A percentile compares a stretch with the other conserved stretches of the same genome.
Evolutionary conservation across 2,888 invertebrate genomes (phyloP).

Genomic region (Rhagonycha fulva): DNA sequence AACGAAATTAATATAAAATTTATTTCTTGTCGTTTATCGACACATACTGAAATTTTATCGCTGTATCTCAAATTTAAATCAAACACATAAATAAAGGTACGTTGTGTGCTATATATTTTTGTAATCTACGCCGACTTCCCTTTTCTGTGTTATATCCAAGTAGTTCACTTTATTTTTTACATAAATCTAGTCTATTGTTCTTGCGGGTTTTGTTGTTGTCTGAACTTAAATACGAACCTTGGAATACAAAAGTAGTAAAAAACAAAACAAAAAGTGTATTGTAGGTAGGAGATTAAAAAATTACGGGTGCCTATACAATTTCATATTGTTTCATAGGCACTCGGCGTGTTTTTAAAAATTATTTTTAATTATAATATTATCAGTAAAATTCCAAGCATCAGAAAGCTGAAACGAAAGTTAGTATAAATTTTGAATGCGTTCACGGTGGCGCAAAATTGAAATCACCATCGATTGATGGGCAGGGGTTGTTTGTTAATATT

Average conservation of each 20-base stretch:
- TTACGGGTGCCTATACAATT: not conserved
- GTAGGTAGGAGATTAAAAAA: not conserved
- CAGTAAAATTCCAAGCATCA: too few relatives aligned
- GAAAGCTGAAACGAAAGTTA: too few relatives aligned
- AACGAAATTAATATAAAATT: not conserved
- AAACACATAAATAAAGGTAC: not conserved
- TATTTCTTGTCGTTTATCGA: not conserved
- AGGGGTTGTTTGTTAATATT: not conserved
- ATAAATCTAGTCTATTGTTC: not conserved
- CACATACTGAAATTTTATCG: not conserved
- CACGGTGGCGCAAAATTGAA: not conserved
- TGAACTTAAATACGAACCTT: not conserved
- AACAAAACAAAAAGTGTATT: not conserved
- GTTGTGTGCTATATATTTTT: not conserved
- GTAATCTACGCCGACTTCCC: not conserved
- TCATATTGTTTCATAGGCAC: not conserved
- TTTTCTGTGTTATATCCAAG: not conserved
- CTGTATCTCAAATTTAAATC: not conserved
- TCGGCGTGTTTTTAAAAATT: not conserved
- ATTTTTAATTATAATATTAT: not conserved
- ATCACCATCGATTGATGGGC: not conserved
- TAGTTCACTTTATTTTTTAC: not conserved
- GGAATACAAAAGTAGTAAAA: not conserved
- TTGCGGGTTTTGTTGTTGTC: not conserved
- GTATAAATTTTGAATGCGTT: not conserved